Conservation (phyloP, 2,113 vertebrate species). For the Bucco capensis region DNA sequence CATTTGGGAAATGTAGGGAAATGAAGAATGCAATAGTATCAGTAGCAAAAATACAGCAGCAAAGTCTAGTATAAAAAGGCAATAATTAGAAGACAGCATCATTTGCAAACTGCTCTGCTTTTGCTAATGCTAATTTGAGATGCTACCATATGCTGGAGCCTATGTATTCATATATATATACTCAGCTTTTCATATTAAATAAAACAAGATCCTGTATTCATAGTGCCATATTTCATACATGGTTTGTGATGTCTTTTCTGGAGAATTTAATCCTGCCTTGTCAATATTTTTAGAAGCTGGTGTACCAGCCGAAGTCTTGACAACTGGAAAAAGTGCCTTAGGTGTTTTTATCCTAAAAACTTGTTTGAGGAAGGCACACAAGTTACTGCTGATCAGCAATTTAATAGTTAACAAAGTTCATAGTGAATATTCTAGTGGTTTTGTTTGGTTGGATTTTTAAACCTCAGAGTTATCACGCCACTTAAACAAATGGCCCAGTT, state of each 20-base stretch:
- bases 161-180: not conserved
- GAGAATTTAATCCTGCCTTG: not conserved
- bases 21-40: not conserved
- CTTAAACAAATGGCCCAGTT: not conserved
- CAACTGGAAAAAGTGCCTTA: not conserved
- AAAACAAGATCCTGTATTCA: not conserved
- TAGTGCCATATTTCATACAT: not conserved
- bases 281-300: not conserved
- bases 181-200: constrained; percentile 7
- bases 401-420: not conserved
- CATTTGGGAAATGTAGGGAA: not conserved
- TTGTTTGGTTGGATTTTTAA: not conserved
- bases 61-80: not conserved
- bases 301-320: not conserved
- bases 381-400: not conserved
- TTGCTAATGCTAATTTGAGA: not conserved
- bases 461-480: not conserved
- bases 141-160: not conserved
- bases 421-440: not conserved
- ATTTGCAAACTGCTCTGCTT: not conserved
- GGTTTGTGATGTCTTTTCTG: not conserved
- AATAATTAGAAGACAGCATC: not conserved
- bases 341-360: not conserved
- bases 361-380: not conserved
- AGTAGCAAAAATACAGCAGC: not conserved